Evolutionary conservation across 2,888 invertebrate genomes (phyloP).

Genomic region (Pachydiplax longipennis): DNA sequence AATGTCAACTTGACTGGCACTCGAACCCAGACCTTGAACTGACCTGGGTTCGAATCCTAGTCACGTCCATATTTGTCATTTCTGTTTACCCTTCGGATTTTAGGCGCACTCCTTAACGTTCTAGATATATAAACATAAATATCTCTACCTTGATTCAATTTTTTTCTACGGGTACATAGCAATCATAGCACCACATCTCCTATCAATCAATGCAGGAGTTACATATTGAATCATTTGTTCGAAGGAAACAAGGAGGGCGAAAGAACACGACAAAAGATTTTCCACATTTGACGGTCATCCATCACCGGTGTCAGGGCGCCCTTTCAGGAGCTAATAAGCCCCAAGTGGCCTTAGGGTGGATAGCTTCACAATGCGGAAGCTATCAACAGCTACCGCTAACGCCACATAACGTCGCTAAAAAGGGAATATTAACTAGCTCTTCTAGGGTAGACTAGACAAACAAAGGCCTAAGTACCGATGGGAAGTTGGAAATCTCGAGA

Average conservation of each 20-base stretch:
- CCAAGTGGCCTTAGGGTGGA: not conserved
- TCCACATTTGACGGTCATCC: conserved; percentile 4
- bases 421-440: not conserved
- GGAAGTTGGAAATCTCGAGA: no score
- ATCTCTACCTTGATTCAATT: no score
- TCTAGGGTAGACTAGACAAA: not conserved
- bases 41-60: no score
- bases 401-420: not conserved
- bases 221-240: not conserved
- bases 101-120: no score
- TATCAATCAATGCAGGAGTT: not conserved
- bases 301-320: not conserved
- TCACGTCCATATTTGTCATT: no score
- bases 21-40: no score
- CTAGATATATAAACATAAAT: no score
- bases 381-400: not conserved
- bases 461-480: not conserved
- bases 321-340: not conserved
- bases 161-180: no score
- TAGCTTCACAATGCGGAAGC: not conserved
- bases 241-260: not conserved
- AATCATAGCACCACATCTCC: not conserved
- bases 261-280: not conserved
- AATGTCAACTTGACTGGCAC: no score
- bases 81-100: no score